Base-by-base conservation (phyloP, 2,113 vertebrate species). In the Pygathrix nemaeus region DNA sequence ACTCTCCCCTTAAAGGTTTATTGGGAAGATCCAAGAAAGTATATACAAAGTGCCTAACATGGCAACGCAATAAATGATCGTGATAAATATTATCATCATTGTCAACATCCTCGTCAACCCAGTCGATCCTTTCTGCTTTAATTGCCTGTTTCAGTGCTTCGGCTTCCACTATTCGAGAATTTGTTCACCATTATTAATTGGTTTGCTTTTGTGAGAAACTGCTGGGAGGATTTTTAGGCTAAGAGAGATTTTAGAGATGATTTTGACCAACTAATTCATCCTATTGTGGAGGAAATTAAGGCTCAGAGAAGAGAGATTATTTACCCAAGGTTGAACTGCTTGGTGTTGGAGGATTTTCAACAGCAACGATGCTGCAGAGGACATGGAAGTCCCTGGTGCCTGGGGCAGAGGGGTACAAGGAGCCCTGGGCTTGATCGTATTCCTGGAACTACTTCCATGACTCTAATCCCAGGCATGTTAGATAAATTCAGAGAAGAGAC, bases 131-230 rank as follows among this genome's bases (percentile, higher is more conserved):
- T 0, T 48, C n/a, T 13, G 73, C 57, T 76, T 64, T 68, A 7
- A 0, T 0, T 13, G 79, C 18, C 79, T 13, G 25, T 64, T 0
- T 1, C 4, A 6, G 61, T 8, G 25, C 32, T 76, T 48, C 23
- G 78, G 52, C 21, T 1, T 13, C 35, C 1, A 20, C 27, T 32
- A 8, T 2, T 12, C 4, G 1, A 6, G 16, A 5, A 1, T 64
- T 84, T 66, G 25, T 35, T 75, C 13, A 20, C n/a, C 11, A 0
- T 8, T 12, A 20, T n/a, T 78, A 21, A 2, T 16, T 20, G 27
- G 52, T 40, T 79, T 70, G 4, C 32, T 45, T 57, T 40, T 17
- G 9, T 3, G 27, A 88, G 59, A 87, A 12, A 3, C 40, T 89
- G 21, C 50, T 12, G 20, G 79, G 52, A 70, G 75, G 32, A 73